Conservation (phyloP, 2,113 vertebrate genomes). For the Gallinago jamesoni region DNA sequence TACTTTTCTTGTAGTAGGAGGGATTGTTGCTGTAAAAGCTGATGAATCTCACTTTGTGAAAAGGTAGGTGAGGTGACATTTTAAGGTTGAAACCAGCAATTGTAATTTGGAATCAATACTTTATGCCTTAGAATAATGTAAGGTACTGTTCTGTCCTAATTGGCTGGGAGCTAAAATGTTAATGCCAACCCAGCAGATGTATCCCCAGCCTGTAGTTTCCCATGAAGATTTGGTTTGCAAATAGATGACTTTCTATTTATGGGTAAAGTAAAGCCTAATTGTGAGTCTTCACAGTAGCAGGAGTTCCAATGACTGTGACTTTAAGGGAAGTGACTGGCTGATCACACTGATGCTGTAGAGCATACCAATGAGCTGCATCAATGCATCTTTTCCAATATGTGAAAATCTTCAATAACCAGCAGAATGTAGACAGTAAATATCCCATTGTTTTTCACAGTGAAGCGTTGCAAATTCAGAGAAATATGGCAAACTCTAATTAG, state of each 20-base stretch:
- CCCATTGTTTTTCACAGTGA: constrained; percentile 24
- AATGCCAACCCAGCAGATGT: constrained; percentile 31
- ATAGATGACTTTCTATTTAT: constrained; percentile 52
- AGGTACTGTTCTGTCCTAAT: constrained; percentile 55
- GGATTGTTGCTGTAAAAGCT: constrained; percentile 38
- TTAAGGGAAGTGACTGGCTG: constrained; percentile 53
- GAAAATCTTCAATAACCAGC: constrained; percentile 37
- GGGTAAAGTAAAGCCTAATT: constrained; percentile 34
- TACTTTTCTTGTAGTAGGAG: constrained; percentile 43
- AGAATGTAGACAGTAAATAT: constrained; percentile 40
- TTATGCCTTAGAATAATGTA: constrained; percentile 34
- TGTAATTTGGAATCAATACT: constrained; percentile 64
- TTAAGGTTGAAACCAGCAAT: constrained; percentile 62
- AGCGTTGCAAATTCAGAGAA: constrained; percentile 16
- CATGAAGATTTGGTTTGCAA: constrained; percentile 53
- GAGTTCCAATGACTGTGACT: not conserved
- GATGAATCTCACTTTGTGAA: constrained; percentile 45
- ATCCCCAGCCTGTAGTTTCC: constrained; percentile 27
- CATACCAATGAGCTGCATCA: constrained; percentile 17
- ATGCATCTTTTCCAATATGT: not conserved
- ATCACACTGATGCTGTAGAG: not conserved
- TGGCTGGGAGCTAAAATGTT: constrained; percentile 49
- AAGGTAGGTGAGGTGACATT: constrained; percentile 52
- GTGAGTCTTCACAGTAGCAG: constrained; percentile 40
- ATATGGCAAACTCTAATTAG: not conserved